Evolutionary conservation across 2,888 invertebrate species (phyloP), one percentile per base, ranked within the genome.

Genomic region (Drosophila tripunctata): DNA sequence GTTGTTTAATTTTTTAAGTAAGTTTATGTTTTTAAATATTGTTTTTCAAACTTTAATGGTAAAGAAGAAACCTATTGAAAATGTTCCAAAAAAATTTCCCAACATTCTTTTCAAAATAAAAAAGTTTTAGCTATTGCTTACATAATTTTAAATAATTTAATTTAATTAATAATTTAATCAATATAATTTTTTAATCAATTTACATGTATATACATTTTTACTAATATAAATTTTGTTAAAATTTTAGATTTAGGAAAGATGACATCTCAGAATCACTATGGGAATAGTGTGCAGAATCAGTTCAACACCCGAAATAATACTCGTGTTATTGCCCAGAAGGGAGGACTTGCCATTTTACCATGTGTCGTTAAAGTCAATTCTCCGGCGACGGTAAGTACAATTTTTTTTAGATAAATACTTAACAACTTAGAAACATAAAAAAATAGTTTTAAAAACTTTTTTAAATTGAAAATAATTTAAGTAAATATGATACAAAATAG

Each of bases 301-400:
- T 92, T 92, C 48, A 87, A 88, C 57, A 91, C 92, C 30, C 91
- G 90, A 82, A 91, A 91, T 63, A 91, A 90, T 63, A 90, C 91
- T 17, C 84, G 90, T 14, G 90, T 91, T 52, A 89, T 90, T 63
- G 92, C 91, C 22, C 91, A 91, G 63, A 90, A 89, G 75, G 91
- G 91, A 45, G 91, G 91, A 5, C 77, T 91, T 24, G 92, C 91
- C 6, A 88, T 91, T 64, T 75, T 91, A 33, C 91, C 91, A 45
- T 91, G 91, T 72, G 90, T 90, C 17, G 91, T 91, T 10, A 91
- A 91, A 85, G 78, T 90, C 15, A 91, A 90, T 73, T 91, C 92
- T 17, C 90, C 91, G 48, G 91, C 91, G 27, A 92, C 91, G 75
- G 91, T 91, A 89, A 88, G 27, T 27, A 27, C 27, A 27, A 10